These are phyloP conservation scores for Chaetodon auriga DNA, from an alignment of 2,113 vertebrate genomes.

Conservation along the genomic window DNA sequence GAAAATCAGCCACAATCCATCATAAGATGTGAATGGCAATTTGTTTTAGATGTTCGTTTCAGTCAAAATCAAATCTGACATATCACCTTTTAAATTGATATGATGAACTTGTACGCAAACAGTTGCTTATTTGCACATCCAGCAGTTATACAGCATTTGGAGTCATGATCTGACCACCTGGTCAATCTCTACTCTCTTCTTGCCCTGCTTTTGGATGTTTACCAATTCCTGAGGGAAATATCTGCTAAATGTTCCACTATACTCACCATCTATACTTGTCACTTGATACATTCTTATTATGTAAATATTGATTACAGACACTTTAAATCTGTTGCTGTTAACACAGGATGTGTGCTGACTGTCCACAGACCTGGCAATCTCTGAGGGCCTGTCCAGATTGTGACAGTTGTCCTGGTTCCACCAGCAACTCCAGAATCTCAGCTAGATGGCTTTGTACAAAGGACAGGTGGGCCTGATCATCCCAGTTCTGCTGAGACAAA, in stretches of 20 bases:
- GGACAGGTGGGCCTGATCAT: constrained; percentile 90
- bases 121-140: neutral
- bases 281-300: too few relatives aligned
- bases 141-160: neutral
- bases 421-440: constrained; percentile 90
- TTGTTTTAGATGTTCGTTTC: neutral
- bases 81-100: neutral
- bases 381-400: constrained; percentile 83
- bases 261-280: neutral
- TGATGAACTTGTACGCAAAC: neutral
- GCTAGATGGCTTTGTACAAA: constrained; percentile 90
- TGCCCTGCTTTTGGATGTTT: neutral
- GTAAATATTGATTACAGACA: too few relatives aligned
- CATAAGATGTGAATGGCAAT: neutral
- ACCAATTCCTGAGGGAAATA: neutral
- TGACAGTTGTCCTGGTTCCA: constrained; percentile 90
- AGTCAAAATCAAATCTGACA: neutral
- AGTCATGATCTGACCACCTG: neutral
- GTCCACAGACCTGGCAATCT: constrained; percentile 75
- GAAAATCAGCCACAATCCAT: neutral
- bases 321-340: neutral
- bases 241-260: neutral
- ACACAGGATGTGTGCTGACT: neutral
- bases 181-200: neutral
- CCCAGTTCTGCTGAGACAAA: constrained; percentile 90